phyloP scores from a whole-genome alignment of 2,113 vertebrate species.

The Jaculus jaculus region DNA sequence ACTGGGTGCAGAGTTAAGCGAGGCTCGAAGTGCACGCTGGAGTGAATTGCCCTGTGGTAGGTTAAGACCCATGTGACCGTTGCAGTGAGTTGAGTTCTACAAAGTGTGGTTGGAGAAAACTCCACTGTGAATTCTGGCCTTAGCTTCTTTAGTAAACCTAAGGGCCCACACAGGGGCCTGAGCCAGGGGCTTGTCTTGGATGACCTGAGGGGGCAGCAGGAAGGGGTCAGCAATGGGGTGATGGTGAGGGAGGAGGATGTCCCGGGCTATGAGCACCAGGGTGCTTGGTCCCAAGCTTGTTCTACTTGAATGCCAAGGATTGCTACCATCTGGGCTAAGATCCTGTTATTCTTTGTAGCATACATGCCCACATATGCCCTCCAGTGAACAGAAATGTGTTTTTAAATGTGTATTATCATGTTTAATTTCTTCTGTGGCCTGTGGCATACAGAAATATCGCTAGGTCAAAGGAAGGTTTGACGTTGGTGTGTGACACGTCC shows the following conservation, averaged over 20 bases:
- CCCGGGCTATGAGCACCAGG: neutral
- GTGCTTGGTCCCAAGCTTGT: neutral
- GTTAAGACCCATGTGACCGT: neutral
- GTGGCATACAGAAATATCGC: neutral
- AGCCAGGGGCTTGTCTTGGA: neutral
- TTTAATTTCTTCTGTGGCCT: neutral
- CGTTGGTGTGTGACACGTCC: neutral
- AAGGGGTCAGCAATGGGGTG: too few relatives aligned
- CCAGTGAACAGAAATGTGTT: neutral
- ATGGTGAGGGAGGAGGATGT: neutral
- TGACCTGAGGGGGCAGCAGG: neutral
- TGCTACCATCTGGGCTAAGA: neutral
- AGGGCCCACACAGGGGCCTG: too few relatives aligned
- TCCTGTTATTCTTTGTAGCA: neutral
- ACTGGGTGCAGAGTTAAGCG: accelerated
- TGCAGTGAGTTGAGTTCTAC: neutral
- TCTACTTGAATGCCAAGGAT: neutral
- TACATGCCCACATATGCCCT: neutral
- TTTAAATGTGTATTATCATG: neutral
- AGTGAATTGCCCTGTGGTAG: neutral
- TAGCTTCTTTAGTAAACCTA: accelerated
- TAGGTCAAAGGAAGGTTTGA: neutral
- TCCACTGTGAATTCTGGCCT: neutral
- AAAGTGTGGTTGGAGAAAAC: neutral
- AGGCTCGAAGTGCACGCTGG: accelerated